A percentile compares a stretch with the other conserved stretches of the same genome.
phyloP scores from a whole-genome alignment of 1,140 invertebrate species.

The Lethocerus indicus region DNA sequence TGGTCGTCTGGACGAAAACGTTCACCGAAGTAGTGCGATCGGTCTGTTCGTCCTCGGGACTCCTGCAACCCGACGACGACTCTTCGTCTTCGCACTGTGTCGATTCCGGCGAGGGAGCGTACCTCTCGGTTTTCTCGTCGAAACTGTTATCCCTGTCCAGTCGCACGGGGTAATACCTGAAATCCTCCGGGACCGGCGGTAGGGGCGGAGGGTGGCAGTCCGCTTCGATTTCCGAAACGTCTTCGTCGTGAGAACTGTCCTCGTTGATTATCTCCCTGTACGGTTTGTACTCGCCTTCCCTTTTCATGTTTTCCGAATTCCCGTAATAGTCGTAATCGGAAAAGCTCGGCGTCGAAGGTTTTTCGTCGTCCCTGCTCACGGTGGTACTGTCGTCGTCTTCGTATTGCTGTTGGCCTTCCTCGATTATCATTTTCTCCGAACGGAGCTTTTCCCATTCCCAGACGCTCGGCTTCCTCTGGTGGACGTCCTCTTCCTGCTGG shows the following conservation, averaged over 20 bases:
- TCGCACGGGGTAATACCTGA: no score
- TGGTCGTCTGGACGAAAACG: constrained; percentile 55
- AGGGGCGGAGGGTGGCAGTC: no score
- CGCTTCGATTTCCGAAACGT: no score
- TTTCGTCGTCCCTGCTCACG: not conserved
- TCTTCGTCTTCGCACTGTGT: constrained; percentile 19
- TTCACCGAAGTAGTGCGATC: constrained; percentile 22
- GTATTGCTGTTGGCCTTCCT: not conserved
- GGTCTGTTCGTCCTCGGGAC: not conserved
- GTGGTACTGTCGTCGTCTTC: not conserved
- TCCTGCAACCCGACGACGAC: constrained; percentile 7
- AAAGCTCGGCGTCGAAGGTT: not conserved
- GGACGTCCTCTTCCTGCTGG: constrained; percentile 21
- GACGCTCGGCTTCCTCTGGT: constrained; percentile 15
- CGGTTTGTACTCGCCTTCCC: no score
- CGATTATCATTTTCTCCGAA: not conserved
- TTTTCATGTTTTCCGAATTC: no score
- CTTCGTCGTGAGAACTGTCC: no score
- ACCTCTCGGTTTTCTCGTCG: not conserved
- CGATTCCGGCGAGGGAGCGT: constrained; percentile 3
- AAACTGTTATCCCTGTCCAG: no score
- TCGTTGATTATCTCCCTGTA: no score
- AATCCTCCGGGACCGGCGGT: no score
- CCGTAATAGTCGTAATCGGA: no score
- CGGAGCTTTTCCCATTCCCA: not conserved